Conservation (phyloP, 2,797 vertebrate genomes). For the Cryptoprocta ferox region DNA sequence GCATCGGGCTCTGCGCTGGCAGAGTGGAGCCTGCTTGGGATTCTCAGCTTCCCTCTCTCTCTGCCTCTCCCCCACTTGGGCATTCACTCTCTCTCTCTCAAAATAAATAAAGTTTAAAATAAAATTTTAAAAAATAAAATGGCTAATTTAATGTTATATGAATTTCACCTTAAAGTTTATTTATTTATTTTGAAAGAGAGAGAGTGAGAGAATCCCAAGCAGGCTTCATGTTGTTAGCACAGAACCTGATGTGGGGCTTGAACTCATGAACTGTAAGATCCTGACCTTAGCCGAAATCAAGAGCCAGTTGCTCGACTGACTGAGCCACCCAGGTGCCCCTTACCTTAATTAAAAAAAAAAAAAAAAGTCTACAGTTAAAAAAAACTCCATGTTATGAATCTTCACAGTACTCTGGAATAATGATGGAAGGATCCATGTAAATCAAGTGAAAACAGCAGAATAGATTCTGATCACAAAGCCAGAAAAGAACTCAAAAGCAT, state of each 20-base stretch:
- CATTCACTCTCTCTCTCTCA: no score
- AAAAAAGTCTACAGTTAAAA: background rate
- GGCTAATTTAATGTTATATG: background rate
- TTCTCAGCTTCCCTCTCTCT: background rate
- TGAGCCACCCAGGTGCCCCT: background rate
- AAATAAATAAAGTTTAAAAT: background rate
- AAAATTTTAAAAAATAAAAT: background rate
- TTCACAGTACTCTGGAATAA: conserved; percentile 34
- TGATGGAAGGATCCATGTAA: background rate
- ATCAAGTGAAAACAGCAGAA: conserved; percentile 41
- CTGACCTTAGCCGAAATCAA: no score
- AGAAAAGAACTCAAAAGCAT: conserved; percentile 43
- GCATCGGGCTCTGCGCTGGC: background rate
- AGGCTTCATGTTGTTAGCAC: no score
- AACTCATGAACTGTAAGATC: no score
- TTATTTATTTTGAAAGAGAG: no score
- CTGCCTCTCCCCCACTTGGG: background rate
- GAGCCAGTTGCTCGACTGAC: no score
- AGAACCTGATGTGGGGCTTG: no score
- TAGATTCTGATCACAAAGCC: background rate
- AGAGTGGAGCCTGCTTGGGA: background rate
- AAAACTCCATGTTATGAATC: conserved; percentile 18
- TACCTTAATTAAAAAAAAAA: background rate
- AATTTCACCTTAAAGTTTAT: conserved; percentile 17
- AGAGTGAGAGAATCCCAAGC: no score